These are phyloP conservation scores for Bombus superbus DNA, from an alignment of 1,140 invertebrate genomes.

Conservation along the genomic window DNA sequence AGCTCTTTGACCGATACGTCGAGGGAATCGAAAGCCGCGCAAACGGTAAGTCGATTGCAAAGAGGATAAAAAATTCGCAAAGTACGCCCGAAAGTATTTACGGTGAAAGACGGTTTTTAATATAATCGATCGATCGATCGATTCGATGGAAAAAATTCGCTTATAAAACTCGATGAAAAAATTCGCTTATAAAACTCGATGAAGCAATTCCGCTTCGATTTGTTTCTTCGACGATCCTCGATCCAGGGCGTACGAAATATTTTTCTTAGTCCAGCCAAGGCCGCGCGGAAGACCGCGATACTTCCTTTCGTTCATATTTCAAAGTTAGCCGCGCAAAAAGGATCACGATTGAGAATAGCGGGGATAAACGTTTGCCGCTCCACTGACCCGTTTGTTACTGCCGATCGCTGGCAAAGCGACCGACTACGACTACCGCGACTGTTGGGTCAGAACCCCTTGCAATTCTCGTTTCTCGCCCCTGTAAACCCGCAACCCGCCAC, in stretches of 20 bases:
- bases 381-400: conserved; percentile 59
- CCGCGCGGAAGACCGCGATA: background rate
- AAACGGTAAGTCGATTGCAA: background rate
- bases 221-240: background rate
- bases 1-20: too few species aligned
- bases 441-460: conserved; percentile 34
- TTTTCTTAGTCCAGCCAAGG: conserved; percentile 5
- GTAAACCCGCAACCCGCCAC: background rate
- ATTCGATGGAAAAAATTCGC: background rate
- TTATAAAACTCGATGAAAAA: background rate
- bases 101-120: background rate
- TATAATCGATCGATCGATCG: too few species aligned
- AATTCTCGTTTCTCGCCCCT: background rate
- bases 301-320: conserved; percentile 29
- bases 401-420: conserved; percentile 57
- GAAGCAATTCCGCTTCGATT: background rate
- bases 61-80: background rate
- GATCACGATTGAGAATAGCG: conserved; percentile 48
- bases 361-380: conserved; percentile 59
- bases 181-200: background rate
- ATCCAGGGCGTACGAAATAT: background rate
- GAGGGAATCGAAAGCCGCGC: fast-evolving
- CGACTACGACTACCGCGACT: conserved; percentile 1
- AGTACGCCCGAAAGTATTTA: background rate
- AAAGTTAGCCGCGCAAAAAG: conserved; percentile 42